Conservation (phyloP, 2,888 invertebrate genomes). For the Hypsopygia costalis region DNA sequence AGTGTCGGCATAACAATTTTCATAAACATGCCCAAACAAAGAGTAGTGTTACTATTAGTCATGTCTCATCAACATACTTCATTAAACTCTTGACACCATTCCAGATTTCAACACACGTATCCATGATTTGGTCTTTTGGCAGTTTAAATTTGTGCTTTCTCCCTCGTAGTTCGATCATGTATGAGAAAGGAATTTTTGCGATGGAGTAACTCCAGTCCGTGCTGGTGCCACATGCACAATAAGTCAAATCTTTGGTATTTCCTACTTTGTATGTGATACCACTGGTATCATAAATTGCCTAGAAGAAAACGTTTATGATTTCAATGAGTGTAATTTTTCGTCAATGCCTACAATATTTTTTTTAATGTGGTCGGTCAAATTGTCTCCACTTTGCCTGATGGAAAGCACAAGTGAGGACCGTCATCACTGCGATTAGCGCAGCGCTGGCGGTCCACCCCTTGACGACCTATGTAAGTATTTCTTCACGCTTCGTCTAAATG, state of each 20-base stretch:
- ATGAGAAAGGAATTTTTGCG: conserved; percentile 68
- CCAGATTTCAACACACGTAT: conserved; percentile 58
- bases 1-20: no score
- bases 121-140: conserved; percentile 58
- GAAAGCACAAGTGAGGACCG: no score
- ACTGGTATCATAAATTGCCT: conserved; percentile 61
- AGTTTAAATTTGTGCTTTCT: conserved; percentile 54
- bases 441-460: no score
- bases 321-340: no score
- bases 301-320: conserved; percentile 20
- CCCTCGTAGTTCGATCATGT: conserved; percentile 65
- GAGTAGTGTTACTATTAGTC: conserved; percentile 4
- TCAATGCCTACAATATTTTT: no score
- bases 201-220: conserved; percentile 69
- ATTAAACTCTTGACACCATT: conserved; percentile 54
- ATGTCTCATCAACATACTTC: conserved; percentile 50
- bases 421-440: no score
- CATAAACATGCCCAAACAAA: no score
- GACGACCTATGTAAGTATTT: no score
- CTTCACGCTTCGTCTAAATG: no score
- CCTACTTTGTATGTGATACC: conserved; percentile 68
- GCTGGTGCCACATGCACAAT: conserved; percentile 66
- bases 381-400: no score
- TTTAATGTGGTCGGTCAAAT: no score
- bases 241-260: conserved; percentile 65